Conservation (phyloP, 2,888 invertebrate genomes). For the Drosophila kambysellisi region DNA sequence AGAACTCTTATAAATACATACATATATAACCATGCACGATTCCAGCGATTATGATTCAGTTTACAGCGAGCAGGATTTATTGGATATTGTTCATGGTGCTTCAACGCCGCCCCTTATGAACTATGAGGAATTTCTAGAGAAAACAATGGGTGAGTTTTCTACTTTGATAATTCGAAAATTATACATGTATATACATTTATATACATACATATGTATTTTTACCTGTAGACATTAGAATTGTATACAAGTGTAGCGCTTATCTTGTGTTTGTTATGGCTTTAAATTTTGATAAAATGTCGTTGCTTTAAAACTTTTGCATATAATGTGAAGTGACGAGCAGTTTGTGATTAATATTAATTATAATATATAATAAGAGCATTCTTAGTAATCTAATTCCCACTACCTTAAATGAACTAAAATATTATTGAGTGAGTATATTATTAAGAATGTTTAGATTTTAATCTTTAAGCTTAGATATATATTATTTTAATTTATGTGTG, state of each 20-base stretch:
- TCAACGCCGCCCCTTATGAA: conserved; percentile 66
- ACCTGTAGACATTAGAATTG: conserved; percentile 29
- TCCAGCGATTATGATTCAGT: conserved; percentile 74
- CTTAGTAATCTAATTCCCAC: background rate
- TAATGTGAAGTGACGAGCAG: conserved; percentile 8
- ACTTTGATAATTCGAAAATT: background rate
- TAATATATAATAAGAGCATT: background rate
- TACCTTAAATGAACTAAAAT: background rate
- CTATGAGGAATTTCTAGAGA: conserved; percentile 64
- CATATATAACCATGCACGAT: conserved; percentile 63
- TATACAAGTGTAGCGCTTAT: conserved; percentile 60
- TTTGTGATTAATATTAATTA: background rate
- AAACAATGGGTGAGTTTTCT: conserved; percentile 68
- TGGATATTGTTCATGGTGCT: conserved; percentile 58
- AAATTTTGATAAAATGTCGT: conserved; percentile 66
- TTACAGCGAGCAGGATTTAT: conserved; percentile 64
- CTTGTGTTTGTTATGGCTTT: conserved; percentile 69
- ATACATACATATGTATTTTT: background rate
- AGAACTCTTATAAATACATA: background rate
- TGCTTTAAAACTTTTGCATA: conserved; percentile 45
- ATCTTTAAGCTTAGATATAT: too few species aligned
- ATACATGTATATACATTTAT: conserved; percentile 2
- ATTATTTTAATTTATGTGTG: background rate
- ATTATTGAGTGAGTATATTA: background rate
- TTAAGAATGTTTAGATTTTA: background rate